Evolutionary conservation across 2,797 vertebrate species (phyloP).

Genomic region (Melanotaenia maccullochi): DNA sequence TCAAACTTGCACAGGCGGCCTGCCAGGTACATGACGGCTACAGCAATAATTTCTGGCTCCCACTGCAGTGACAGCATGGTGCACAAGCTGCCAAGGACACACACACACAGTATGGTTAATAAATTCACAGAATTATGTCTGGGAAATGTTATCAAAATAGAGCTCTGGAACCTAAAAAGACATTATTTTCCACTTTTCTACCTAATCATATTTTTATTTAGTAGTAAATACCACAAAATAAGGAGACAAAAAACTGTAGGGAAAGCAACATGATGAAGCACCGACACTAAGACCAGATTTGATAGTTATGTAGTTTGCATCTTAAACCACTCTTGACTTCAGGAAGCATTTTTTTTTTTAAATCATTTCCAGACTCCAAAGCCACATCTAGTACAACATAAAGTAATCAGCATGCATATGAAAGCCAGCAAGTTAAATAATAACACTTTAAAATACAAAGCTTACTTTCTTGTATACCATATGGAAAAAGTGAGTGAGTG

Average conservation of each 20-base stretch:
- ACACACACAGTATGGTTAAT: background rate
- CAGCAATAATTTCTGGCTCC: conserved; percentile 98
- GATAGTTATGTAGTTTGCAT: background rate
- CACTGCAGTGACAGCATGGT: conserved; percentile 97
- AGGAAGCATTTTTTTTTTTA: rapidly evolving
- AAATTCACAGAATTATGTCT: background rate
- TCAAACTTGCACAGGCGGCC: conserved; percentile 97
- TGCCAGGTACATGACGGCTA: conserved; percentile 97
- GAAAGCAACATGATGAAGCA: background rate
- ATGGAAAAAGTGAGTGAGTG: background rate
- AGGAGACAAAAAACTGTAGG: too few species aligned
- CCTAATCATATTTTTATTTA: background rate
- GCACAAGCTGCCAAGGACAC: conserved; percentile 85
- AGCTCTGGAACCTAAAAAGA: background rate
- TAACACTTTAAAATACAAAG: background rate
- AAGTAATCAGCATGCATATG: background rate
- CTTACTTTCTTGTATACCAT: background rate
- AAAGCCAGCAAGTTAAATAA: background rate
- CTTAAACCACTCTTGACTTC: background rate
- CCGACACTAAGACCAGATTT: background rate
- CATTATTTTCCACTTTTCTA: background rate
- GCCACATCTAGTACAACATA: background rate
- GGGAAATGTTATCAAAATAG: background rate
- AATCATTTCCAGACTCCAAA: background rate
- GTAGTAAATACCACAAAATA: too few species aligned